phyloP scores from a whole-genome alignment of 2,888 invertebrate species.

The Meteorus colon region DNA sequence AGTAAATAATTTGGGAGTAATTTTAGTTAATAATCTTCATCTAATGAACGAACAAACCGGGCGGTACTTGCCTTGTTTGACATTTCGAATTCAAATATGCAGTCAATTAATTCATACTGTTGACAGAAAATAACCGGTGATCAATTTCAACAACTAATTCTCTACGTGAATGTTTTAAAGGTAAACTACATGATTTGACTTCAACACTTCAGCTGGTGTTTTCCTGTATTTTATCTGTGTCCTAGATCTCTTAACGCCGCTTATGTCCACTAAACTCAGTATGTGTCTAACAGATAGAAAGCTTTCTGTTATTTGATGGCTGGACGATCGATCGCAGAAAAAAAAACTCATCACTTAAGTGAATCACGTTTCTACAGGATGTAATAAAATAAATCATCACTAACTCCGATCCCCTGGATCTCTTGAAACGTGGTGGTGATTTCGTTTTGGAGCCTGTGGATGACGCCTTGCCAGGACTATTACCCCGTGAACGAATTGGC shows the following conservation, averaged over 20 bases:
- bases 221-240: conserved; percentile 45
- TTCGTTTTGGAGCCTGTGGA: conserved; percentile 33
- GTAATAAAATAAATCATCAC: conserved; percentile 20
- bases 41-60: neutral
- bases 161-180: neutral
- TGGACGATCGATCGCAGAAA: neutral
- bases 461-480: conserved; percentile 63
- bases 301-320: conserved; percentile 5
- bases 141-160: neutral
- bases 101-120: neutral
- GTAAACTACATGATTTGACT: neutral
- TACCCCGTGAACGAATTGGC: conserved; percentile 66
- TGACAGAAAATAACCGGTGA: neutral
- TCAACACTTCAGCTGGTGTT: conserved; percentile 2
- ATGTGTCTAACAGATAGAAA: neutral
- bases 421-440: conserved; percentile 66
- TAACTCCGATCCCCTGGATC: conserved; percentile 48
- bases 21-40: neutral
- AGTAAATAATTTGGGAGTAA: neutral
- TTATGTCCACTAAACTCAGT: neutral
- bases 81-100: neutral
- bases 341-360: conserved; percentile 4
- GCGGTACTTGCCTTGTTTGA: too few relatives aligned
- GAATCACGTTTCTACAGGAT: too few relatives aligned
- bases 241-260: conserved; percentile 47